phyloP scores from a whole-genome alignment of 1,140 invertebrate genomes.

The Trichonephila clavata region DNA sequence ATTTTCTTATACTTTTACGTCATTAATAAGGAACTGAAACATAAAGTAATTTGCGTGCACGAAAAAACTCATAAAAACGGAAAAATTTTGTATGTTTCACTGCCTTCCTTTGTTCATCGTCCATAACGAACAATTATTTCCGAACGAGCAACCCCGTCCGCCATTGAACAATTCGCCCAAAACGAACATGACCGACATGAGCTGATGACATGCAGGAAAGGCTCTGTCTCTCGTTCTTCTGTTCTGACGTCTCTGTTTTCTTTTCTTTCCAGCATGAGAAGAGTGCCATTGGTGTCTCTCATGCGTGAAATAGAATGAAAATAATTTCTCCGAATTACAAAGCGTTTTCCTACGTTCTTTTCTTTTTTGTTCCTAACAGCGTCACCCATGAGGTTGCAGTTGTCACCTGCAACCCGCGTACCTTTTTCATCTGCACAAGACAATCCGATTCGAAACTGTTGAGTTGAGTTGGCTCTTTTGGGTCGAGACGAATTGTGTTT shows the following conservation, averaged over 20 bases:
- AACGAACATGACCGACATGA: neutral
- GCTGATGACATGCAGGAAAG: neutral
- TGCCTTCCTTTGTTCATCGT: conserved; percentile 8
- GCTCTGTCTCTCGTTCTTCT: neutral
- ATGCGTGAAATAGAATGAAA: conserved; percentile 53
- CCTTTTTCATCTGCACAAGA: neutral
- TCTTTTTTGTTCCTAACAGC: neutral
- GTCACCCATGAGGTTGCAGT: conserved; percentile 8
- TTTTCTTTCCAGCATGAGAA: neutral
- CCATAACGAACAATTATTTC: conserved; percentile 31
- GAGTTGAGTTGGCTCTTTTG: neutral
- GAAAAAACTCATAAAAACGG: neutral
- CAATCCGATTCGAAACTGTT: neutral
- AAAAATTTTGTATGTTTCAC: neutral
- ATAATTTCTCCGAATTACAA: conserved; percentile 45
- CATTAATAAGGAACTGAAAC: neutral
- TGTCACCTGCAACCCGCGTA: conserved; percentile 36
- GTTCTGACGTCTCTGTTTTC: neutral
- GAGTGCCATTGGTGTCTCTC: conserved; percentile 2
- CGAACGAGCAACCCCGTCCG: neutral
- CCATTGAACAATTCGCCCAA: neutral
- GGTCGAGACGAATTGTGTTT: neutral
- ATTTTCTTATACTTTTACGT: neutral
- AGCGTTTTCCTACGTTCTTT: conserved; percentile 1
- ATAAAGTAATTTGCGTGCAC: neutral